Base-by-base conservation (phyloP, 2,888 invertebrate species). In the Mythimna lalbum region DNA sequence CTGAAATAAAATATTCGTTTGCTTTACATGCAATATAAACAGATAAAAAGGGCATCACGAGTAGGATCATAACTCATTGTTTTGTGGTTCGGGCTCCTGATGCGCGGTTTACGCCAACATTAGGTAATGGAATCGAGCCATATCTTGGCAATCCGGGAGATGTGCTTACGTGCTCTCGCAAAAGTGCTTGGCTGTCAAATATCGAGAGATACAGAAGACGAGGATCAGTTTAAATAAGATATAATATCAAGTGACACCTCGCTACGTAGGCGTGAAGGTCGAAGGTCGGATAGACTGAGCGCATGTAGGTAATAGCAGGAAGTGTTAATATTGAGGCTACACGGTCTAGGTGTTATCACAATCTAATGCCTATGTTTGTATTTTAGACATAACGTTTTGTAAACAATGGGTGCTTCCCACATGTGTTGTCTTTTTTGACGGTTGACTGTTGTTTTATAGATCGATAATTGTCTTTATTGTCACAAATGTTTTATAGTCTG, bases 31-130 rank as follows among this genome's bases (percentile, higher is more conserved):
- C 87, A 89, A 93, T 94, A 93, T 93, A 93, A 93, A 89, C 89
- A 89, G 90, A 93, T 93, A 93, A 94, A 93, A 87, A 93, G 92
- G 88, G 87, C 88, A 91, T 91, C 90, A 90, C 89, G 90, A 86
- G 89, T 86, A 82, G 90, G 89, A 91, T 92, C 93, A 93, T 95
- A 94, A 94, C 89, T 94, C 93, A 93, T 92, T 93, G 93, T 93
- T 94, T 93, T 92, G 92, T 92, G 91, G 88, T 90, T 89, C 86
- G 83, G 82, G 85, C 85, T 87, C 76, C 87, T 81, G 88, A 80
- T 87, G 86, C 86, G 87, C 82, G 87, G 88, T 91, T 94, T 93
- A 93, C 90, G 91, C 89, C 89, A 89, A 90, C 92, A 93, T 94
- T 93, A 92, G 90, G 91, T 93, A 94, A 95, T 94, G 94, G 94